Conservation (phyloP, 2,888 invertebrate species). For the Lathronympha strigana region DNA sequence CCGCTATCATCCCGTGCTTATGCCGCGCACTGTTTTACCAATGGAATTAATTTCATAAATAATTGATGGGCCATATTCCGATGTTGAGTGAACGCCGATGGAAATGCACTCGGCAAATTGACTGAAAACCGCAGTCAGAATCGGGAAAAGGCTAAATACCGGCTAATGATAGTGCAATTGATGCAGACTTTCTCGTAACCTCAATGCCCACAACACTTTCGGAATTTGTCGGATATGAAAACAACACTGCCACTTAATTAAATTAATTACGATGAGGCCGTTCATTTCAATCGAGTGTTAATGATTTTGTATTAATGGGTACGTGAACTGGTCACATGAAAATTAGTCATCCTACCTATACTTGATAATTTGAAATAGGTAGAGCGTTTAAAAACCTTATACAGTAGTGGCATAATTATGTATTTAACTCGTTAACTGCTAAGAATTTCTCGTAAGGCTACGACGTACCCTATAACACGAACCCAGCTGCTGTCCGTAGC, state of each 20-base stretch:
- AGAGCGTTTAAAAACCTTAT: background rate
- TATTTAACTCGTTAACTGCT: no score
- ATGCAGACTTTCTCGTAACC: conserved; percentile 47
- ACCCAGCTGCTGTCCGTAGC: no score
- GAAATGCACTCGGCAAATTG: conserved; percentile 82
- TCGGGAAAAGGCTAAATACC: conserved; percentile 80
- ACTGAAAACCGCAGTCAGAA: conserved; percentile 75
- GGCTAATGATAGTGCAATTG: conserved; percentile 78
- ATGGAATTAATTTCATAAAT: conserved; percentile 80
- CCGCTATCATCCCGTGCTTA: conserved; percentile 2
- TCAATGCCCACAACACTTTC: conserved; percentile 41
- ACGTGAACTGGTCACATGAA: background rate
- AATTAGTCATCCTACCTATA: background rate
- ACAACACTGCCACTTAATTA: conserved; percentile 33
- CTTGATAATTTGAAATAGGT: background rate
- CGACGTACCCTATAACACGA: no score
- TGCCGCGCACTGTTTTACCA: conserved; percentile 60
- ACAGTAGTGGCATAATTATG: no score
- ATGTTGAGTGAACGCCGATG: conserved; percentile 71
- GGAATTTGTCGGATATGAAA: conserved; percentile 32
- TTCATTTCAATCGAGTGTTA: conserved; percentile 4
- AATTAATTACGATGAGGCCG: conserved; percentile 28
- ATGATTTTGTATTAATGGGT: conserved; percentile 3
- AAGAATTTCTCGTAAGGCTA: no score
- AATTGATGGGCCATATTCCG: conserved; percentile 77